Base-by-base conservation (phyloP, 1,140 invertebrate species). In the Cherax quadricarinatus region DNA sequence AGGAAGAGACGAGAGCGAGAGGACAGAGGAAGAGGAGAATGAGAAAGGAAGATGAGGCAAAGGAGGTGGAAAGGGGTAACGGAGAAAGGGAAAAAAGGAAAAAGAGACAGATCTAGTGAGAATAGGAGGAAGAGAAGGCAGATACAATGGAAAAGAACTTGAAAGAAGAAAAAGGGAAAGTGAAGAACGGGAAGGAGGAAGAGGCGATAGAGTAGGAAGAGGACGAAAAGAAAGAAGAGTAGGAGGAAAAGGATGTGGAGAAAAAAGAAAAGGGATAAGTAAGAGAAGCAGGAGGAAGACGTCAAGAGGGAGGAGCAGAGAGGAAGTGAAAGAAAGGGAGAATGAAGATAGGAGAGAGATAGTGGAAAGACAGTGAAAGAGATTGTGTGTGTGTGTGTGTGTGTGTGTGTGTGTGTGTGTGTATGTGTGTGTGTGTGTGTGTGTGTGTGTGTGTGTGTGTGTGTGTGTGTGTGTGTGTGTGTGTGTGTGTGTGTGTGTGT, bases 371-470 rank as follows among this genome's bases (percentile, higher is more conserved):
- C 30, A 41, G 30, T 41, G 30, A 41, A 41, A 41, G 2, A 41
- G 30, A 41, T 41, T 41, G 30, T 41, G 30, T 41, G 30, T 41
- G 30, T 41, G 30, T 41, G 30, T 41, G 30, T 41, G 30, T 41
- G 30, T 41, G 30, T 41, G 30, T 41, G 30, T 41, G 30, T 41
- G 30, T 41, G 30, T 75, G 70, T n/a, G 21, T 6, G 21, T 41
- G 30, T 41, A 2, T 41, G 30, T 41, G 30, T 41, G 70, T n/a
- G 70, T n/a, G 70, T n/a, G 70, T n/a, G 70, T n/a, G 70, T n/a
- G 70, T n/a, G 70, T n/a, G 70, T n/a, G 70, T n/a, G 70, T n/a
- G 70, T n/a, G 70, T n/a, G 70, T n/a, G 70, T n/a, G 70, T n/a
- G 70, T n/a, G 70, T n/a, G 70, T n/a, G 70, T n/a, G 70, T n/a